Base-by-base conservation (phyloP, 2,888 invertebrate genomes). In the Leptarthrus brevirostris region DNA sequence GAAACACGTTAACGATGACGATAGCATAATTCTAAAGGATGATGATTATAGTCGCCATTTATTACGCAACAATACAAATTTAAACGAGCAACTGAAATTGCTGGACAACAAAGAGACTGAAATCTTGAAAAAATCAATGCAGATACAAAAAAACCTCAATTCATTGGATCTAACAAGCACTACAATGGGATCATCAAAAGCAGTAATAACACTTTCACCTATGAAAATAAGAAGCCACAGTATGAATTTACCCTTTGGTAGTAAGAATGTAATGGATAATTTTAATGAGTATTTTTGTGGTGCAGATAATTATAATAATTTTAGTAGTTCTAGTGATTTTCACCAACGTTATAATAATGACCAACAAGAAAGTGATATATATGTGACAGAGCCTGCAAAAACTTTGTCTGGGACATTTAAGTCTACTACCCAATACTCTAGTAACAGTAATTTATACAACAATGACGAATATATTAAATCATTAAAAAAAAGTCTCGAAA, bases 401-500 rank as follows among this genome's bases (percentile, higher is more conserved):
- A 8, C 6, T 2, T 36, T 64, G 12, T 26, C 36, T 10, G 34
- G 20, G 8, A 20, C 71, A 4, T 30, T 1, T 16, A 71, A 36
- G 26, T 18, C 20, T 2, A 30, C 73, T 16, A 36, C 58, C 2
- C 75, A 30, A 30, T 77, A 77, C 24, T 75, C 76, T 5, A 72
- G 80, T 2, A 79, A 79, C 2, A 80, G 77, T 24, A 82, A 80
- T 61, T 80, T 84, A 52, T 85, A 85, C 75, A 83, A 80, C 72
- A 81, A 84, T 71, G 85, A 85, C 74, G 84, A 84, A 61, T 85
- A 85, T 30, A 84, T 85, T 0, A 81, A 81, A 69, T 84, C 85
- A 0, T 74, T 85, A 4, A 83, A 81, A 36, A 82, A 81, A 14
- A 83, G 82, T 8, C 76, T 85, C 10, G 83, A 85, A 61, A 80